Percentiles rank a stretch among this genome's conserved stretches.
These are phyloP conservation scores for Labeo catla DNA, from an alignment of 2,113 vertebrate species.

Conservation along the genomic window DNA sequence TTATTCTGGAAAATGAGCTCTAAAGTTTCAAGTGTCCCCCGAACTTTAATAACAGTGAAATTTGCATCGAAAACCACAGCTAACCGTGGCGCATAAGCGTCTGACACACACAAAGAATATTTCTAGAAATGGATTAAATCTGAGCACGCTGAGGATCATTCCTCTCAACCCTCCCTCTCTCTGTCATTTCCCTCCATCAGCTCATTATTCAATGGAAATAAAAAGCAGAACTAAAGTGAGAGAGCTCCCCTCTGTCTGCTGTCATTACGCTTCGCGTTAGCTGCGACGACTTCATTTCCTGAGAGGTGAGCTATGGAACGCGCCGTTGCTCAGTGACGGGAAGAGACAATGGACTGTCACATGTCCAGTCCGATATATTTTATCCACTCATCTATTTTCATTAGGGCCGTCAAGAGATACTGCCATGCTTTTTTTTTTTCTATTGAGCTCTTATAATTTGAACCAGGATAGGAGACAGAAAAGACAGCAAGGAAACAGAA, in stretches of 20 bases:
- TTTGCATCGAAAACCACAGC: conserved; percentile 11
- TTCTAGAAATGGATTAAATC: conserved; percentile 33
- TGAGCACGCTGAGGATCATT: conserved; percentile 17
- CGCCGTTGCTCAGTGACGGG: conserved; percentile 59
- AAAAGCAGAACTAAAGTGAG: conserved; percentile 55
- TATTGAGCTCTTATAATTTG: conserved; percentile 64
- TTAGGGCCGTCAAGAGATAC: conserved; percentile 67
- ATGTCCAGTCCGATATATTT: conserved; percentile 62
- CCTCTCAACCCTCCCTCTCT: conserved; percentile 30
- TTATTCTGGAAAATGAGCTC: conserved; percentile 2
- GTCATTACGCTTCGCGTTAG: conserved; percentile 70
- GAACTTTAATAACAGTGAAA: conserved; percentile 9
- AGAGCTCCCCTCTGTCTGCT: conserved; percentile 68
- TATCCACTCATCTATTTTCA: conserved; percentile 71
- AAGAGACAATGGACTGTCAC: conserved; percentile 70
- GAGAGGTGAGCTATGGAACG: conserved; percentile 53
- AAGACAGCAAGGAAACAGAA: conserved; percentile 51
- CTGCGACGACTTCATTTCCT: conserved; percentile 71
- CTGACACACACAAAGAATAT: conserved; percentile 8
- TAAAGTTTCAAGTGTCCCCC: neutral
- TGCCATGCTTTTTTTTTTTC: conserved; percentile 58
- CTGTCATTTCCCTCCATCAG: conserved; percentile 29
- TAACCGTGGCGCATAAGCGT: neutral
- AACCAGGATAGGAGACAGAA: conserved; percentile 55
- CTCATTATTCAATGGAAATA: conserved; percentile 53